These are phyloP conservation scores for Zoanthus solanderi DNA, from an alignment of 92 coral and sea anemone genomes.

Conservation along the genomic window DNA sequence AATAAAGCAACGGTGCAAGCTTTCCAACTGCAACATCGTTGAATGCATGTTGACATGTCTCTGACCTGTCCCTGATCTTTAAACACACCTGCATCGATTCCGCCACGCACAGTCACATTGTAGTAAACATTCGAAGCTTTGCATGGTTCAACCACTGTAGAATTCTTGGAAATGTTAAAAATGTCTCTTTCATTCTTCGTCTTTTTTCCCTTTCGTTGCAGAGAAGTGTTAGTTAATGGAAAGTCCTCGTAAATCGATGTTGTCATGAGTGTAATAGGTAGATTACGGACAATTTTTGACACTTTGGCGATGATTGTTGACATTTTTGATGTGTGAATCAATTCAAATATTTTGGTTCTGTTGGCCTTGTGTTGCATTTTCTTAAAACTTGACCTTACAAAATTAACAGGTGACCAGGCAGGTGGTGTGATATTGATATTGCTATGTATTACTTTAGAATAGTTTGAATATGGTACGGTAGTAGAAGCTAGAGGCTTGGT, in stretches of 20 bases:
- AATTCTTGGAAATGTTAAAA: background rate
- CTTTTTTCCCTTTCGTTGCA: background rate
- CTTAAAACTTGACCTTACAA: conserved; percentile 44
- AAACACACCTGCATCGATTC: conserved; percentile 82
- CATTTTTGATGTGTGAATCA: conserved; percentile 78
- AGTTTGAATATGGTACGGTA: background rate
- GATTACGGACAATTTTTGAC: conserved; percentile 64
- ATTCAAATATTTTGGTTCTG: conserved; percentile 34
- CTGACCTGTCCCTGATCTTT: conserved; percentile 88
- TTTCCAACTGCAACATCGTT: conserved; percentile 93
- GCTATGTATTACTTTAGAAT: background rate
- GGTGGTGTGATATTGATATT: conserved; percentile 20
- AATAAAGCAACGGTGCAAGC: conserved; percentile 90
- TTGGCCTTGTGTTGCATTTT: conserved; percentile 47
- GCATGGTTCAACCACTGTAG: conserved; percentile 52
- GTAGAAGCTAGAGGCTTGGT: background rate
- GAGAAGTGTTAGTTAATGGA: background rate
- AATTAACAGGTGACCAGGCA: conserved; percentile 28
- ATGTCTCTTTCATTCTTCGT: conserved; percentile 3
- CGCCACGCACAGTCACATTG: conserved; percentile 85
- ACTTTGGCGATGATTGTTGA: conserved; percentile 67
- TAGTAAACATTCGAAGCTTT: conserved; percentile 60
- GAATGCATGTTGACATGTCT: conserved; percentile 87
- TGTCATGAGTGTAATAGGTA: conserved; percentile 60
- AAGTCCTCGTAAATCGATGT: conserved; percentile 51